These are phyloP conservation scores for Antrozous pallidus DNA, from an alignment of 2,797 vertebrate species.

Conservation along the genomic window DNA sequence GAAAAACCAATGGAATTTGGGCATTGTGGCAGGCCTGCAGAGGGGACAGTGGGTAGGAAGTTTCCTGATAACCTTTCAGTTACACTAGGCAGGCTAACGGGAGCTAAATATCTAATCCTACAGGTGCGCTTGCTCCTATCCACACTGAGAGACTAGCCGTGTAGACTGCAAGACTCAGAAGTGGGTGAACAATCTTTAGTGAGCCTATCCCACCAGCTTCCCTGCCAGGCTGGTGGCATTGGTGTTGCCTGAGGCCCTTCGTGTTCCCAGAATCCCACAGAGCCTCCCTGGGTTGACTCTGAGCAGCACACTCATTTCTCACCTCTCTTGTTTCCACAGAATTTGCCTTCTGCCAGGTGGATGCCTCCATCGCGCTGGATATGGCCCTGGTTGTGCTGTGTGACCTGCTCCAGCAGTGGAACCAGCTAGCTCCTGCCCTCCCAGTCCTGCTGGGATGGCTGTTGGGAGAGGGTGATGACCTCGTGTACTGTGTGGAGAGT, in stretches of 20 bases:
- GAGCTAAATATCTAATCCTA: background rate
- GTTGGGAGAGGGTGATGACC: constrained; percentile 84
- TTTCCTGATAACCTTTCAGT: background rate
- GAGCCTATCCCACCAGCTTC: background rate
- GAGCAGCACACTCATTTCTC: background rate
- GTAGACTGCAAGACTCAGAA: background rate
- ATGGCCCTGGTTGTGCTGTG: constrained; percentile 87
- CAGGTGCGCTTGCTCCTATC: background rate
- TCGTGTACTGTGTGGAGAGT: constrained; percentile 35
- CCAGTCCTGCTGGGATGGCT: constrained; percentile 88
- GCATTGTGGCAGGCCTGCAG: background rate
- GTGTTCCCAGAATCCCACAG: background rate
- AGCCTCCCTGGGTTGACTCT: background rate
- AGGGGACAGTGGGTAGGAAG: background rate
- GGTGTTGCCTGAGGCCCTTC: background rate
- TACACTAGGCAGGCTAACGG: background rate
- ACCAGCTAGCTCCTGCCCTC: constrained; percentile 80
- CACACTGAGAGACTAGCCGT: background rate
- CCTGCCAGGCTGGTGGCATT: background rate
- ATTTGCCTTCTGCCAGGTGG: constrained; percentile 83
- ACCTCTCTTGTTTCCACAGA: constrained; percentile 78
- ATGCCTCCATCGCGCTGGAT: constrained; percentile 89
- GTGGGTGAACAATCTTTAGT: background rate
- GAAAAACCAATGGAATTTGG: background rate
- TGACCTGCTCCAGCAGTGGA: constrained; percentile 87